phyloP scores from a whole-genome alignment of 2,113 vertebrate species.

The Corapipo altera region DNA sequence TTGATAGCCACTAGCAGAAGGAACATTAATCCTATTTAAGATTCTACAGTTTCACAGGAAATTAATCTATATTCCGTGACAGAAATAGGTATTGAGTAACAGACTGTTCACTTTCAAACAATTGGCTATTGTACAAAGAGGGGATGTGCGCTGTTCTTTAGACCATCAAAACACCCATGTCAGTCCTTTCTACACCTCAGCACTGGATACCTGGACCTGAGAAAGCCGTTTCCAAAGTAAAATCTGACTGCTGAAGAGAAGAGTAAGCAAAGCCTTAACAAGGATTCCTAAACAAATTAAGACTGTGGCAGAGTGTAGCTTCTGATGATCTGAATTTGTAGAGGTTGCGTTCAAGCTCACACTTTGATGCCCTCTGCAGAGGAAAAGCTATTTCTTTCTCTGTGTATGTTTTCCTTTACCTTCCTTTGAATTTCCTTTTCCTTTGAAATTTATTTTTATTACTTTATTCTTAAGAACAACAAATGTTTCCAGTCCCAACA shows the following conservation, averaged over 20 bases:
- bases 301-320: neutral
- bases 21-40: neutral
- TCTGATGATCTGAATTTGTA: neutral
- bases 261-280: neutral
- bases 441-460: neutral
- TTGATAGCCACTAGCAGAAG: neutral
- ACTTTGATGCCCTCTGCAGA: neutral
- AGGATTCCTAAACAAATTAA: neutral
- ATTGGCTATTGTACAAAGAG: neutral
- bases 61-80: neutral
- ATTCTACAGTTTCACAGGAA: neutral
- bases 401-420: neutral
- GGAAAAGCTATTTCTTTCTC: neutral
- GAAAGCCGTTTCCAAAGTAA: neutral
- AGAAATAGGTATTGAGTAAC: neutral
- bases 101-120: neutral
- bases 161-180: neutral
- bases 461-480: neutral
- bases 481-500: neutral
- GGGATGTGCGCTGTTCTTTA: neutral
- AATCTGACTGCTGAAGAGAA: neutral
- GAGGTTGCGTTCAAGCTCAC: neutral
- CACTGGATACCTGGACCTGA: neutral
- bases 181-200: neutral
- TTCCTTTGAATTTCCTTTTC: neutral